Base-by-base conservation (phyloP, 2,113 vertebrate species). In the Chlamydotis undulata region DNA sequence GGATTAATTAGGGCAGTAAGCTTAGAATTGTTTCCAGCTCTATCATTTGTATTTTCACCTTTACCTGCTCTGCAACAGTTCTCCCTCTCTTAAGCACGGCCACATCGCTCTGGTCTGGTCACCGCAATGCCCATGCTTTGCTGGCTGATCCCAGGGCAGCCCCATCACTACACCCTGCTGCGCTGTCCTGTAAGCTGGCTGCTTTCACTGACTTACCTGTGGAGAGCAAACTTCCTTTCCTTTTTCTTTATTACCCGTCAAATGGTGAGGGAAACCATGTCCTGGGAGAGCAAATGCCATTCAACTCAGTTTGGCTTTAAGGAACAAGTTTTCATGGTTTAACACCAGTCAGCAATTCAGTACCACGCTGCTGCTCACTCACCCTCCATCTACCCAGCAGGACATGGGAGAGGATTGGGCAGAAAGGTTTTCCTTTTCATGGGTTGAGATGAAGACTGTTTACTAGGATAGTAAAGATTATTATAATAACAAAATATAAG, bases 151-250 rank as follows among this genome's bases (percentile, higher is more conserved):
- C 33, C 43, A 15, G 63, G 45, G 33, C n/a, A 61, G 8, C 16
- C 37, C 39, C 57, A 9, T 19, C 33, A 1, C 71, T 10, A 2
- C 26, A 1, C 3, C 43, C 50, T 9, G 7, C 50, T 8, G 29
- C 5, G 0, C 8, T 3, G 19, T 12, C 63, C 56, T 5, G 0
- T 9, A 4, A n/a, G 50, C 23, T 22, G 6, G 13, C 12, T 43
- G 37, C 47, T 53, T 10, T 9, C 47, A 31, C 22, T 16, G 5
- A 12, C 18, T 7, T 6, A 21, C 39, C n/a, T 2, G 1, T 9
- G n/a, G 33, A 33, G 35, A 64, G 19, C 13, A 24, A 16, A 6
- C 7, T 17, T 68, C 33, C 28, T 50, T 33, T 25, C 23, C 17
- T n/a, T 53, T 39, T 12, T 5, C 57, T 41, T 71, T 28, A 12